A percentile compares a stretch with the other conserved stretches of the same genome.
These are phyloP conservation scores for Porites lobata DNA, from an alignment of 92 coral and sea anemone species.

Conservation along the genomic window DNA sequence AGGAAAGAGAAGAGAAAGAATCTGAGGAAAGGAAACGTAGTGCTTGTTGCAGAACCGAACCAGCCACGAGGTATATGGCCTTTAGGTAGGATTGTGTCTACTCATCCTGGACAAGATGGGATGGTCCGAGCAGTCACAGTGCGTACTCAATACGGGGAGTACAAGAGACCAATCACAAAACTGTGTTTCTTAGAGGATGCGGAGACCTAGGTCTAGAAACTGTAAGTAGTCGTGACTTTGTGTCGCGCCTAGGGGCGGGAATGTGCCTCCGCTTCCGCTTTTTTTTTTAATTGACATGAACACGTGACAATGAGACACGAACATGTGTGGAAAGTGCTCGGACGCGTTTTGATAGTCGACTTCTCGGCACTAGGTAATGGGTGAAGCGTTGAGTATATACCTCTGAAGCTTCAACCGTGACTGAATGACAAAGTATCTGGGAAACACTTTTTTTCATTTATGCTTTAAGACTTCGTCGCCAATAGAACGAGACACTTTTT, in stretches of 20 bases:
- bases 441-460: too few species aligned
- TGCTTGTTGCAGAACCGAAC: conserved; percentile 32
- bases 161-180: conserved; percentile 18
- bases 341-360: too few species aligned
- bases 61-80: conserved; percentile 56
- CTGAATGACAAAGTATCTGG: too few species aligned
- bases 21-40: conserved; percentile 27
- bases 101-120: conserved; percentile 5
- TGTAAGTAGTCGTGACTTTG: not conserved
- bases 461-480: too few species aligned
- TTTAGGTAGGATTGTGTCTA: conserved; percentile 14
- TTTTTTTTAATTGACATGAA: not conserved
- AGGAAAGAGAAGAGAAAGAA: conserved; percentile 14
- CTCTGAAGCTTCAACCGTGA: too few species aligned
- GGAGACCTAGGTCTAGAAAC: too few species aligned
- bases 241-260: conserved; percentile 7
- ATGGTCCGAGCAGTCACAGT: not conserved
- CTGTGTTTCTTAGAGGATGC: conserved; percentile 3
- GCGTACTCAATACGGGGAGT: conserved; percentile 22
- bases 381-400: too few species aligned
- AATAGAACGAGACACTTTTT: too few species aligned
- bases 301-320: too few species aligned
- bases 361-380: too few species aligned
- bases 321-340: too few species aligned
- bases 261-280: not conserved